phyloP scores from a whole-genome alignment of 2,888 invertebrate species.

The Galerucella calmariensis region DNA sequence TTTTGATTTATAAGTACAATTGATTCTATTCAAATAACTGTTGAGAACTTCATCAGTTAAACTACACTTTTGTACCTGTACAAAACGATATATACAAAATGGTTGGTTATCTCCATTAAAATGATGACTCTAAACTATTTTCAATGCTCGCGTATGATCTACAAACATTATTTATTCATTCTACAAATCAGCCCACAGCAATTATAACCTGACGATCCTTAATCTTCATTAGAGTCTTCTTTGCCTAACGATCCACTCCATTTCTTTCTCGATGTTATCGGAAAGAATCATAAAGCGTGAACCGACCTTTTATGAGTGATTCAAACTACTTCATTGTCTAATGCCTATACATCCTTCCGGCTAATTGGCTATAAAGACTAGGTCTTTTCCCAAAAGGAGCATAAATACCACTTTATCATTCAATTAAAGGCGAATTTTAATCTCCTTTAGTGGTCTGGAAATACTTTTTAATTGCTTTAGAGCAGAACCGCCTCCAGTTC shows the following conservation, averaged over 20 bases:
- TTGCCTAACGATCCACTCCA: slow-evolving; percentile 7
- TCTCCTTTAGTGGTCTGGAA: slow-evolving; percentile 34
- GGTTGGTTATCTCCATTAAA: no score
- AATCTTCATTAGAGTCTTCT: neutral
- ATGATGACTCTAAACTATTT: no score
- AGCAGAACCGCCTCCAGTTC: slow-evolving; percentile 29
- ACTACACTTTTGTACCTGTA: no score
- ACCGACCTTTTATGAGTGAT: slow-evolving; percentile 30
- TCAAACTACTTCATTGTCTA: slow-evolving; percentile 32
- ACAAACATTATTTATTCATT: neutral
- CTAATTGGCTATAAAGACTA: slow-evolving; percentile 38
- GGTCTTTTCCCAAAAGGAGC: slow-evolving; percentile 27
- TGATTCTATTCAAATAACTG: no score
- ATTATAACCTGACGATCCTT: neutral
- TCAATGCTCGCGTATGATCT: no score
- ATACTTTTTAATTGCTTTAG: slow-evolving; percentile 39
- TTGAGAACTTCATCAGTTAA: no score
- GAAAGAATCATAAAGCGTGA: slow-evolving; percentile 29
- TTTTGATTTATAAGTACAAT: no score
- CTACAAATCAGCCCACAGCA: neutral
- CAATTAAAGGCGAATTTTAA: slow-evolving; percentile 41
- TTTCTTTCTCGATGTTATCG: slow-evolving; percentile 16
- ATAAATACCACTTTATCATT: slow-evolving; percentile 41
- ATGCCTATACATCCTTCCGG: slow-evolving; percentile 32
- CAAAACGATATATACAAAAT: no score